A percentile compares a stretch with the other conserved stretches of the same genome.
phyloP scores from a whole-genome alignment of 2,113 vertebrate genomes.

The Solea solea region DNA sequence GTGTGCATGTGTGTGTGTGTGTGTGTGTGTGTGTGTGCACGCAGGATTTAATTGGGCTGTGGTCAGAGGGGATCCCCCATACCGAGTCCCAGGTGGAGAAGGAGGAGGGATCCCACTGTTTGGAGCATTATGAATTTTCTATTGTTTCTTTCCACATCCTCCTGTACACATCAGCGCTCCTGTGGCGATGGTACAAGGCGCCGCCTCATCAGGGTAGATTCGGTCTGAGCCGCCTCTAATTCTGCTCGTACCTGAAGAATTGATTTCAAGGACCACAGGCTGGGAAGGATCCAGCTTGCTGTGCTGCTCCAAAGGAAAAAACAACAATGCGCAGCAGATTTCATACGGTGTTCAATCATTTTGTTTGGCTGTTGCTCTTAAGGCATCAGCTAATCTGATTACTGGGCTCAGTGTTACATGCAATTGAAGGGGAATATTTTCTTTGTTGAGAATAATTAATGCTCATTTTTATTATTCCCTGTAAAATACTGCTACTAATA shows the following conservation, averaged over 20 bases:
- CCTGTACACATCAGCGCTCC: conserved; percentile 56
- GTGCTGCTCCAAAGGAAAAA: conserved; percentile 24
- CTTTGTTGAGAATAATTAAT: conserved; percentile 1
- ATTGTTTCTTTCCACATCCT: conserved; percentile 69
- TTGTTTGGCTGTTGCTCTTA: conserved; percentile 5
- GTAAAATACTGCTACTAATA: conserved; percentile 1
- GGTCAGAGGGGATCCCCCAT: conserved; percentile 79
- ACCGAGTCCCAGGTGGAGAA: conserved; percentile 81
- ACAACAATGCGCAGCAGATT: conserved; percentile 5
- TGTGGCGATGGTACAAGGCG: conserved; percentile 56
- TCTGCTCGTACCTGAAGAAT: conserved; percentile 66
- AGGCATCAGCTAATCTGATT: conserved; percentile 1
- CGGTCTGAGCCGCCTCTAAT: conserved; percentile 65
- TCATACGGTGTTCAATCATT: conserved; percentile 2
- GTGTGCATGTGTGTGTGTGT: conserved; percentile 30
- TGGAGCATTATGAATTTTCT: conserved; percentile 73
- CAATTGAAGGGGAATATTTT: background rate
- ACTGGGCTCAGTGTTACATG: background rate
- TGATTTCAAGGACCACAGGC: conserved; percentile 67
- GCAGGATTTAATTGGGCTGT: conserved; percentile 81
- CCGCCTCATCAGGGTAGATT: conserved; percentile 74
- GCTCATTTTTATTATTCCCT: background rate
- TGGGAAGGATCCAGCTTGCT: conserved; percentile 34
- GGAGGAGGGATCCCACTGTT: conserved; percentile 79
- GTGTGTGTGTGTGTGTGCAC: conserved; percentile 27